phyloP scores from a whole-genome alignment of 2,113 vertebrate genomes.

The Myiagra hebetior region DNA sequence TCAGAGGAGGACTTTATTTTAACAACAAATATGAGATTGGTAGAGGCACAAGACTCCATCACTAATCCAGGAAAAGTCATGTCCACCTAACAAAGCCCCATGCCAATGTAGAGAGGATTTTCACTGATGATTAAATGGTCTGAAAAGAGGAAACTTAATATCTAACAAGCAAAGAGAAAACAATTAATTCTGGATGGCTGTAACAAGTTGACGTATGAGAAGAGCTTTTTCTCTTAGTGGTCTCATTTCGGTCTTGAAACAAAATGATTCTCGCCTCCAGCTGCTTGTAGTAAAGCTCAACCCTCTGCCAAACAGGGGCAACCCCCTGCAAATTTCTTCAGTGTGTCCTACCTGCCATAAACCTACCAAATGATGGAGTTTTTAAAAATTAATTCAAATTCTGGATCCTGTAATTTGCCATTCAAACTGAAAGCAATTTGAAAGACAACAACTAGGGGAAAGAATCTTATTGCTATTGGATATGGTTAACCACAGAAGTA shows the following conservation, averaged over 20 bases:
- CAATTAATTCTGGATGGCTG: neutral
- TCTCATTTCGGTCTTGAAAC: neutral
- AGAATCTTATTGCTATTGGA: neutral
- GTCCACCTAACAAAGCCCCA: neutral
- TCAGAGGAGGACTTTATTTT: neutral
- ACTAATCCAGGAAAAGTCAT: neutral
- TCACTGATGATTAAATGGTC: neutral
- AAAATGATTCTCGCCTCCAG: neutral
- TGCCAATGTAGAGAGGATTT: neutral
- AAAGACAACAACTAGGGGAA: neutral
- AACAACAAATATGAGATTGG: neutral
- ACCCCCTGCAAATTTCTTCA: neutral
- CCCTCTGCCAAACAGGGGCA: neutral
- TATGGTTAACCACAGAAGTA: neutral
- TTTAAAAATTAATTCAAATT: neutral
- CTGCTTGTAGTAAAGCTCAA: neutral
- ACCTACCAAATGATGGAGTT: fast-evolving
- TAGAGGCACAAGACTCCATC: neutral
- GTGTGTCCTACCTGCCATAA: neutral
- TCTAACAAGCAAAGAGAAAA: neutral
- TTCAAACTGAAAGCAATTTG: neutral
- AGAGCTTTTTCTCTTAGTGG: neutral
- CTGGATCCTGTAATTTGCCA: neutral
- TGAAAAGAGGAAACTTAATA: neutral
- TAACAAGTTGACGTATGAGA: neutral